Base-by-base conservation (phyloP, 2,113 vertebrate genomes). In the Notechis scutatus region DNA sequence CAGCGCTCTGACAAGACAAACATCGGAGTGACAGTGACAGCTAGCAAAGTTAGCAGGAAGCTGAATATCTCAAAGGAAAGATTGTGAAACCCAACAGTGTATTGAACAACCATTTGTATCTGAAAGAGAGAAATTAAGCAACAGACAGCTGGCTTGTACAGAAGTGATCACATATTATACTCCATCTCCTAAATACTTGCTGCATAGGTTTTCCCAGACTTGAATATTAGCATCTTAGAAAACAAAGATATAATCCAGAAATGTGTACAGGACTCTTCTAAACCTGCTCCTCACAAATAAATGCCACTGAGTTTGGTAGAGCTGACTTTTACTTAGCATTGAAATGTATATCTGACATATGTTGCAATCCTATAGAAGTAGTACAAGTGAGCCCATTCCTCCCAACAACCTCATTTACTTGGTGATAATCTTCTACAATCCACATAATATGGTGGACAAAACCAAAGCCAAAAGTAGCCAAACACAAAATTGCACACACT, bases 1-100 rank as follows among this genome's bases (percentile, higher is more conserved):
- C 99, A 99, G 94, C 96, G 98, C 95, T 99, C 98, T 0, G 99
- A 99, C 94, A 99, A 97, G 94, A 99, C 96, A n/a, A 99, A 99
- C 69, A 99, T 93, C 0, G 99, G 99, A 42, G 99, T 99, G 93
- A 98, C 96, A 0, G 97, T 97, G 69, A 98, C 97, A 74, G 99
- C 98, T 88, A 99, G 98, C 94, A 98, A 96, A 59, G 98, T 99
- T 94, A 99, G 98, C 85, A 99, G 97, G 96, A 99, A 99, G 96
- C 99, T 98, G 93, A 99, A 95, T 0, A 97, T 98, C 97, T 99
- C 99, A 57, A 98, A 97, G 0, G 97, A 97, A 10, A 97, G 97
- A 97, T 96, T 98, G 95, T 97, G 98, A 86, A 98, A 96, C 6
- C 98, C 98, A 64, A 97, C 95, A 34, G 97, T 87, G 87, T 99